A percentile compares a stretch with the other conserved stretches of the same genome.
phyloP scores from a whole-genome alignment of 2,113 vertebrate genomes.

The Platichthys flesus region DNA sequence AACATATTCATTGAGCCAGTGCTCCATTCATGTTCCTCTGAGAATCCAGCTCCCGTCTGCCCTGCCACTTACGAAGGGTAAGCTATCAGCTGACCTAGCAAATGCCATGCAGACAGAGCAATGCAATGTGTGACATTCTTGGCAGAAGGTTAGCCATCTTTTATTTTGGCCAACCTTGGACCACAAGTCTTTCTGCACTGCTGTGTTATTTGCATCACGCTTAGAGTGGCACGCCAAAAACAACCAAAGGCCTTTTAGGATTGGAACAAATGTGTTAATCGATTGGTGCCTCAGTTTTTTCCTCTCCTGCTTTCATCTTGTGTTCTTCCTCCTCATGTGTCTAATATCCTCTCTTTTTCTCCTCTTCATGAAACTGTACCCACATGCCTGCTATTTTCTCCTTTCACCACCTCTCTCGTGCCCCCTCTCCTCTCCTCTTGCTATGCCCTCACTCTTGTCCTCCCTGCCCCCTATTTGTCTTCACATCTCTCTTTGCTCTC shows the following conservation, averaged over 20 bases:
- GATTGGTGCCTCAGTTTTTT: not conserved
- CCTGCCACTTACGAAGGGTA: not conserved
- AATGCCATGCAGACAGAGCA: not conserved
- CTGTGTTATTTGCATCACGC: not conserved
- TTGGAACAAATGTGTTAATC: not conserved
- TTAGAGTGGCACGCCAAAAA: not conserved
- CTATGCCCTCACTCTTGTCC: not conserved
- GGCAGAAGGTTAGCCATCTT: not conserved
- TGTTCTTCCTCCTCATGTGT: not conserved
- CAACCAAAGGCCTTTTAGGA: not conserved
- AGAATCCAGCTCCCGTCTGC: not conserved
- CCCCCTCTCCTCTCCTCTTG: not conserved
- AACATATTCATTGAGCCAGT: not conserved
- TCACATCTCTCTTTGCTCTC: not conserved
- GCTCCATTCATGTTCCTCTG: not conserved
- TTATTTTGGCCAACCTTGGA: not conserved
- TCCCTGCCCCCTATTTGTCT: not conserved
- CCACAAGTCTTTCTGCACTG: not conserved
- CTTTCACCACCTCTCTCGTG: not conserved
- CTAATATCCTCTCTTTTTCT: not conserved
- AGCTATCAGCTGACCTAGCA: not conserved
- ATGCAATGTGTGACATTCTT: not conserved
- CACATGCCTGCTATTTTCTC: not conserved
- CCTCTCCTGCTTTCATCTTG: not conserved
- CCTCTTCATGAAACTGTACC: not conserved